Evolutionary conservation across 1,140 invertebrate species (phyloP), one percentile per base, ranked within the genome.

Genomic region (Cydia strobilella): DNA sequence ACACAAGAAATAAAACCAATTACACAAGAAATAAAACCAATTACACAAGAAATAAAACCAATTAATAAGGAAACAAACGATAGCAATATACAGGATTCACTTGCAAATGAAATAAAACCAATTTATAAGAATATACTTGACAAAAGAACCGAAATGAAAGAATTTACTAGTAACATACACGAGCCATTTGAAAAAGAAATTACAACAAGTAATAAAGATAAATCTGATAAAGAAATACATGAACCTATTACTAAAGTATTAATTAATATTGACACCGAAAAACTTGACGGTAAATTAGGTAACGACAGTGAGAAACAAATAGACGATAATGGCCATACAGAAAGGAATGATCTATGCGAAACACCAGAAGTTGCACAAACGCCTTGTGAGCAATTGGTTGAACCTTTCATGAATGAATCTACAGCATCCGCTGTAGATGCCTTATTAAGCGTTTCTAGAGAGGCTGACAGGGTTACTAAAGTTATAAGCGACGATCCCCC

Each of bases 401-500:
- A 88, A 76, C 82, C 84, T 10, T 88, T 77, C 76, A 86, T 91
- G 85, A 91, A 86, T 82, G 88, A 93, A 76, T 86, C 87, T 45
- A 92, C 90, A 59, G 88, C 89, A n/a, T 90, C 89, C 0, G 90
- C 90, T 35, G 90, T 93, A 31, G 90, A 91, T 79, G 89, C 88
- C 31, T 86, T 93, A 74, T 75, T 93, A 42, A 91, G 87, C 78
- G 90, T 93, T 5, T 91, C 90, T 9, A 78, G 90, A 76, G 90
- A 93, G 72, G 72, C 88, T 73, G 90, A 93, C 76, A 83, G 85
- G 76, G 89, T 93, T n/a, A 88, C 91, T n/a, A 89, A 86, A 82
- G 78, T 86, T 51, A 85, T 93, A 66, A 90, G 90, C 77, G 84
- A 87, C 18, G 90, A 91, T 84, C 88, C 84, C 2, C 91, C 91